Base-by-base conservation (phyloP, 2,113 vertebrate genomes). In the Grantiella picta region DNA sequence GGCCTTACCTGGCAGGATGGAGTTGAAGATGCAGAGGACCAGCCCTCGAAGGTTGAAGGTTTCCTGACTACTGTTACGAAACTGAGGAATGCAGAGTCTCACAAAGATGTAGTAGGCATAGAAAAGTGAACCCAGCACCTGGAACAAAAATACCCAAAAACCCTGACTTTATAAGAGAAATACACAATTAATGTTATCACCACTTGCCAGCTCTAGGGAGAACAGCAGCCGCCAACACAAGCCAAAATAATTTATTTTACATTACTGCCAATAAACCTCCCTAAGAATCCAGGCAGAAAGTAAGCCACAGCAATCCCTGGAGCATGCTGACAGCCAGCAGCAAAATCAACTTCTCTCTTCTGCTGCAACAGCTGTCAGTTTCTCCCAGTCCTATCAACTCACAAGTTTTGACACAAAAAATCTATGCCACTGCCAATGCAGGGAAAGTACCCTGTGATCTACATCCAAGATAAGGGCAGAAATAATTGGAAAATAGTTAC, bases 1-100 rank as follows among this genome's bases (percentile, higher is more conserved):
- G 18, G 53, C 20, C 72, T 89, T 91, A 99, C 99, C 99, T 98
- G 99, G 99, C 68, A 99, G 97, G 92, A 99, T 99, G 93, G 99
- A 99, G 95, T 99, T 99, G 96, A 99, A 99, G 52, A 99, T 97
- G 82, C 99, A 99, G 13, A 99, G 98, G 68, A 99, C 99, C 97
- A 99, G 98, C 85, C 98, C 98, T 38, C 98, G 98, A 61, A 99
- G 97, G 68, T 98, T 99, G 92, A 99, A 99, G 23, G 99, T 98
- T 93, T 99, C 99, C 86, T 98, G 97, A 57, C 98, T 98, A 49
- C 98, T 98, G 92, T 98, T 99, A 86, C 91, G 98, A 82, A 99
- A 99, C 92, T 98, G 98, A 44, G 99, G 99, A 86, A 98, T 98
- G 90, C 98, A 99, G 73, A 99, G 98, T 56, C 99, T 98, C 92